Percentiles rank a stretch among this genome's conserved stretches.
Conservation (phyloP, 2,888 invertebrate species). For the Clusia tigrina region DNA sequence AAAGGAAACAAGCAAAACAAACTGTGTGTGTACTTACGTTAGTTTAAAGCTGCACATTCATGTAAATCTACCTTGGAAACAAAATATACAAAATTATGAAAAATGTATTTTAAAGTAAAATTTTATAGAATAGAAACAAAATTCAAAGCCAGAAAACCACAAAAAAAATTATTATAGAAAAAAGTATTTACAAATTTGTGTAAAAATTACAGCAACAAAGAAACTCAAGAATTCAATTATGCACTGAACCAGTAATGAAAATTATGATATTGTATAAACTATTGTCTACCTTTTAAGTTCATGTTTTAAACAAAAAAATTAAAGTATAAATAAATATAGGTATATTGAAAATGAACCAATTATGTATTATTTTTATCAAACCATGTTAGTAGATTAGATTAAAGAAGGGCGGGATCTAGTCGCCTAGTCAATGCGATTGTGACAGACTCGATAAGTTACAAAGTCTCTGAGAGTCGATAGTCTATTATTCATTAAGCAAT, state of each 20-base stretch:
- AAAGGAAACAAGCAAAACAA: not conserved
- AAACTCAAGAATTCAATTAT: no score
- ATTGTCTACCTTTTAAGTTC: conserved; percentile 49
- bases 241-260: conserved; percentile 44
- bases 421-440: no score
- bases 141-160: not conserved
- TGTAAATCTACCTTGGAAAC: not conserved
- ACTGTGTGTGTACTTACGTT: not conserved
- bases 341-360: no score
- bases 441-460: no score
- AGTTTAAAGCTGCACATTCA: conserved; percentile 2
- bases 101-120: conserved; percentile 5
- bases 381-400: no score
- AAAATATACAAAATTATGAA: not conserved
- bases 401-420: no score
- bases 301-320: conserved; percentile 51
- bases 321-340: no score
- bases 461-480: no score
- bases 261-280: conserved; percentile 39
- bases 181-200: conserved; percentile 7
- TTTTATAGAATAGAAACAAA: not conserved
- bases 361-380: no score
- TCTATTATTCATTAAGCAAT: no score
- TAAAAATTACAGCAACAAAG: no score
- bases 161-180: conserved; percentile 11